phyloP scores from a whole-genome alignment of 2,797 vertebrate genomes.

The Tenualosa ilisha region DNA sequence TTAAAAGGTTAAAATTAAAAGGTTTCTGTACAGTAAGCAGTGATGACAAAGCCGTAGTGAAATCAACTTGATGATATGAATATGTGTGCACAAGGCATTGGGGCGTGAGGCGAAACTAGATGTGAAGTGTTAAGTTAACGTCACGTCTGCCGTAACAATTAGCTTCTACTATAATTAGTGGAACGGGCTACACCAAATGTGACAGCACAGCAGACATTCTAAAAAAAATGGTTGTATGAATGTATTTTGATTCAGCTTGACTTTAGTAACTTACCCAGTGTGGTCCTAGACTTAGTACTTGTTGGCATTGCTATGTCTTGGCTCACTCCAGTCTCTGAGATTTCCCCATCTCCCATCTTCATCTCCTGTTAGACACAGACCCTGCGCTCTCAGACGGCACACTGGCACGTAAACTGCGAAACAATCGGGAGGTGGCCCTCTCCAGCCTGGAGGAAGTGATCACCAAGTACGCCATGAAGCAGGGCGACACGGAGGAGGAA shows the following conservation, averaged over 20 bases:
- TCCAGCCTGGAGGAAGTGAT: slow-evolving; percentile 81
- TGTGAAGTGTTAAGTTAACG: no score
- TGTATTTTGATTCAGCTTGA: no score
- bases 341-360: not conserved
- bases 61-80: no score
- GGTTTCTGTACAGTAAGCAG: not conserved
- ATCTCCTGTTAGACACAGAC: slow-evolving; percentile 70
- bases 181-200: no score
- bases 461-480: slow-evolving; percentile 75
- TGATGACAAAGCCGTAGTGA: not conserved
- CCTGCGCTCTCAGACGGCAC: slow-evolving; percentile 75
- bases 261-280: no score
- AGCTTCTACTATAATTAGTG: no score
- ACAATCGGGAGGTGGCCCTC: slow-evolving; percentile 77
- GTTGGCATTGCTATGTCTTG: not conserved
- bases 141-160: no score
- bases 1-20: not conserved
- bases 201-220: no score
- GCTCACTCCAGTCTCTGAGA: not conserved
- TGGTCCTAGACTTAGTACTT: not conserved
- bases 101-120: no score
- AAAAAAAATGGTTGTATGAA: no score
- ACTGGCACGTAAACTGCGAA: slow-evolving; percentile 74
- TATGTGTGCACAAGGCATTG: no score
- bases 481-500: slow-evolving; percentile 79